A percentile compares a stretch with the other conserved stretches of the same genome.
These are phyloP conservation scores for Plebejus argus DNA, from an alignment of 2,888 invertebrate species.

Conservation along the genomic window DNA sequence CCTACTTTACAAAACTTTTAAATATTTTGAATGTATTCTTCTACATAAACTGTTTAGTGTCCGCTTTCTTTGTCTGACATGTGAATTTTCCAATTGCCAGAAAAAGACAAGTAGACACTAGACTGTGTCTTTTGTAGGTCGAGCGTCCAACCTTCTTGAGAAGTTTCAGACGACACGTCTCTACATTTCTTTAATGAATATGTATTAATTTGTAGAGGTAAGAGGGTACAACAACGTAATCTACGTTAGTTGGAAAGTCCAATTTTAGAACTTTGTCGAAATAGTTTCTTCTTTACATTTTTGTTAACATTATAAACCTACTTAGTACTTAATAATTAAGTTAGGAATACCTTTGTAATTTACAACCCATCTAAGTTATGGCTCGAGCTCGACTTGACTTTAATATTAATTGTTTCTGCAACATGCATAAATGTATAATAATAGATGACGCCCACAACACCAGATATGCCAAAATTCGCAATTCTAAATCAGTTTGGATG, in stretches of 20 bases:
- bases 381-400: no score
- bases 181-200: slow-evolving; percentile 8
- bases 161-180: neutral
- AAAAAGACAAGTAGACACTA: neutral
- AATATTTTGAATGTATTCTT: neutral
- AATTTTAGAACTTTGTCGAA: neutral
- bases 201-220: neutral
- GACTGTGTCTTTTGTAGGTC: neutral
- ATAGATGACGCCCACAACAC: no score
- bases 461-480: no score
- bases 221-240: neutral
- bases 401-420: no score
- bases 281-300: neutral
- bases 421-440: no score
- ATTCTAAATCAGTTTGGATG: no score
- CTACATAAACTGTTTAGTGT: neutral
- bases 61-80: no score
- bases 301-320: no score
- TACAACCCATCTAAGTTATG: no score
- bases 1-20: neutral
- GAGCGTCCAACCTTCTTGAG: neutral
- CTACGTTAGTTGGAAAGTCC: neutral
- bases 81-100: neutral
- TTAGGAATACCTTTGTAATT: no score
- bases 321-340: no score